Percentiles rank a stretch among this genome's conserved stretches.
These are phyloP conservation scores for Yponomeuta malinellus DNA, from an alignment of 2,888 invertebrate genomes.

Conservation along the genomic window DNA sequence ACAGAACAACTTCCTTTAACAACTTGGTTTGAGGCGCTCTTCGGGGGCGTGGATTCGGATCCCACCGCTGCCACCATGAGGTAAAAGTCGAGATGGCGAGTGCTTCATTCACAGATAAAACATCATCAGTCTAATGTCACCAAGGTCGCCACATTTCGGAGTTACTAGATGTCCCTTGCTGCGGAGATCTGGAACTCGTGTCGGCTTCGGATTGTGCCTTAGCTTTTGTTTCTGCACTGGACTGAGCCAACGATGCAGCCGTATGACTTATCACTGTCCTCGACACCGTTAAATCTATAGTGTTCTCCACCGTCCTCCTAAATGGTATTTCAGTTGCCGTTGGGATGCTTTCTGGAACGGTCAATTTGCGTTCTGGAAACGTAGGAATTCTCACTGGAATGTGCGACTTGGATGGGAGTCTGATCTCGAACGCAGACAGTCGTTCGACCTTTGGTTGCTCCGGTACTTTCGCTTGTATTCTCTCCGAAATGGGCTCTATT, in stretches of 20 bases:
- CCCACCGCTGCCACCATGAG: too few relatives aligned
- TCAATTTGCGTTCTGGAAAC: constrained; percentile 36
- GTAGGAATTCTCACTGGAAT: background rate
- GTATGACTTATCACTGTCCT: constrained; percentile 66
- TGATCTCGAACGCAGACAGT: constrained; percentile 20
- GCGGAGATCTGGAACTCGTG: constrained; percentile 48
- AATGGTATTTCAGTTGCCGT: constrained; percentile 35
- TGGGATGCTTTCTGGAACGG: constrained; percentile 54
- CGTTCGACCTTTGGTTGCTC: constrained; percentile 30
- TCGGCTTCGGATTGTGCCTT: constrained; percentile 39
- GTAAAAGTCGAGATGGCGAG: too few relatives aligned
- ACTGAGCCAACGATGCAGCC: constrained; percentile 54
- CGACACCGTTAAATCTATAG: constrained; percentile 22
- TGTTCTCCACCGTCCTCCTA: constrained; percentile 19
- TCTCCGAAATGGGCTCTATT: constrained; percentile 29
- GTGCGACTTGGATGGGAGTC: background rate
- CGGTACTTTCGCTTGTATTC: constrained; percentile 24
- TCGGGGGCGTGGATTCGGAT: too few relatives aligned
- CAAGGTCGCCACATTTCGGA: constrained; percentile 68
- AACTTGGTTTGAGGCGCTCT: too few relatives aligned
- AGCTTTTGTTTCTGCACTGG: constrained; percentile 27
- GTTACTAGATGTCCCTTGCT: constrained; percentile 41
- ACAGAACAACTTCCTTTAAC: too few relatives aligned
- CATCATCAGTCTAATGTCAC: constrained; percentile 29
- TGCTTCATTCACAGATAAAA: too few relatives aligned